These are phyloP conservation scores for Pelochelys cantorii DNA, from an alignment of 2,797 vertebrate genomes.

Conservation along the genomic window DNA sequence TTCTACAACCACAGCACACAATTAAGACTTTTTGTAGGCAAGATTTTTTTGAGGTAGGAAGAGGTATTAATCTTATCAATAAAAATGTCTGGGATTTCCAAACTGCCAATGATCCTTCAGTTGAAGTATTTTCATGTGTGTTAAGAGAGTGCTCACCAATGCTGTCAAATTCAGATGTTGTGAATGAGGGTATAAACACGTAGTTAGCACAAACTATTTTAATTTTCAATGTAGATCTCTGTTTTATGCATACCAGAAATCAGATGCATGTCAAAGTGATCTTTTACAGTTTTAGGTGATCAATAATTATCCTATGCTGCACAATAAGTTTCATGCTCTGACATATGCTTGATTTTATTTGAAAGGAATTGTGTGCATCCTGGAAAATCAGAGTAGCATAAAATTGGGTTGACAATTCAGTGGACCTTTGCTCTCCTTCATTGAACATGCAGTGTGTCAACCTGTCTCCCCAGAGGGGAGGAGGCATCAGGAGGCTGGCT, in stretches of 20 bases:
- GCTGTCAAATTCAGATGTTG: background rate
- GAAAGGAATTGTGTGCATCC: slow-evolving; percentile 84
- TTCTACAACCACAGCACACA: background rate
- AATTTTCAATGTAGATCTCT: background rate
- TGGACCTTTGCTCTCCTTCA: slow-evolving; percentile 83
- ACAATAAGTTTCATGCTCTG: slow-evolving; percentile 88
- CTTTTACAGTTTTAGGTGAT: slow-evolving; percentile 67
- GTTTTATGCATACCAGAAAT: slow-evolving; percentile 17
- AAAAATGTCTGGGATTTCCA: accelerated
- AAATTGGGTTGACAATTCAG: slow-evolving; percentile 86
- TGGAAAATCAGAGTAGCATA: slow-evolving; percentile 88
- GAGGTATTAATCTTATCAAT: background rate
- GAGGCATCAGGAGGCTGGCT: slow-evolving; percentile 78
- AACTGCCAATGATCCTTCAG: background rate
- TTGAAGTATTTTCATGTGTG: background rate
- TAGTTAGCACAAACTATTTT: background rate
- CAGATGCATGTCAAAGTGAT: slow-evolving; percentile 41
- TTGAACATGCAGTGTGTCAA: slow-evolving; percentile 82
- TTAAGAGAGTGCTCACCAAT: background rate
- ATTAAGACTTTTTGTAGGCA: accelerated
- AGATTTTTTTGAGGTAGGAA: background rate
- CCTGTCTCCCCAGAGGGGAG: slow-evolving; percentile 81
- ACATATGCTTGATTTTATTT: slow-evolving; percentile 90
- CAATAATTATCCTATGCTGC: slow-evolving; percentile 86
- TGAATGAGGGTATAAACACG: background rate